Base-by-base conservation (phyloP, 2,113 vertebrate species). In the Tautogolabrus adspersus region DNA sequence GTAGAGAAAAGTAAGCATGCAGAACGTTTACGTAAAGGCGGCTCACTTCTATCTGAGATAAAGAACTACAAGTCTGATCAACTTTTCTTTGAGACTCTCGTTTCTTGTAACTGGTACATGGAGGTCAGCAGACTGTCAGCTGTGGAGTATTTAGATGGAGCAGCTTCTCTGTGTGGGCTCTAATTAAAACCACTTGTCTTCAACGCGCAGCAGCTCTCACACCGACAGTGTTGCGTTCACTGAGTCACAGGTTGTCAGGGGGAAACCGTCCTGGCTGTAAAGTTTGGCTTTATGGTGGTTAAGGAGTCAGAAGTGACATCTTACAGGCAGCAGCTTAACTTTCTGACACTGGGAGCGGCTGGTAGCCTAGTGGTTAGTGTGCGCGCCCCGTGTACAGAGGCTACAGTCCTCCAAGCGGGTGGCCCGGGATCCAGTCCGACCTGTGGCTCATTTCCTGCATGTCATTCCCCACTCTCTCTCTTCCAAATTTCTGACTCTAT, bases 131-230 rank as follows among this genome's bases (percentile, higher is more conserved):
- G 65, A 4, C 42, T 13, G 68, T 56, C 64, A 5, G 40, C 8
- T 51, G 47, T n/a, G n/a, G n/a, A n/a, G n/a, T n/a, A n/a, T n/a
- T n/a, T n/a, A n/a, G n/a, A n/a, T 51, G 6, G 42, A 44, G 58
- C 10, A 34, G 22, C 10, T 19, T 77, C n/a, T 47, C 11, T 84
- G 82, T 83, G 87, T 80, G 89, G 55, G 66, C 84, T 75, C 13
- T 78, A 78, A 85, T 88, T 84, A 82, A 70, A 84, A 58, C 56
- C 55, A 58, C 51, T 34, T 42, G 34, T 69, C 46, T 1, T 68
- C 52, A 22, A 0, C 72, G 69, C 56, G 70, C 66, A 55, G 47
- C 54, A 3, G 47, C 75, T 40, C 49, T 77, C 66, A 75, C 73
- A 37, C 62, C 44, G 0, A 5, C 16, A 42, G 61, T 23, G 67